Conservation (phyloP, 2,888 invertebrate genomes). For the Helleia helle region DNA sequence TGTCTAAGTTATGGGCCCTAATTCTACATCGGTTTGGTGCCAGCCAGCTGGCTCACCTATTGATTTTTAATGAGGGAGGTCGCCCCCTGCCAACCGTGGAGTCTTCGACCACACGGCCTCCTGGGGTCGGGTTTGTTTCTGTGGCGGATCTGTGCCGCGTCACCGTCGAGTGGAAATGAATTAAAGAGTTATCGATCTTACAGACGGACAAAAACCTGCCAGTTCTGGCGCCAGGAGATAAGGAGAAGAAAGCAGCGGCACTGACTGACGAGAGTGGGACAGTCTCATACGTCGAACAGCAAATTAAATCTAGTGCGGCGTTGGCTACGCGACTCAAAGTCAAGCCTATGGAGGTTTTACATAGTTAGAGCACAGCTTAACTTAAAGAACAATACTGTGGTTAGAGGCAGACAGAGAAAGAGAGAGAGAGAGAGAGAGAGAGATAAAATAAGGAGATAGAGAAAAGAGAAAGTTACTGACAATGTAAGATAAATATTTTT, state of each 20-base stretch:
- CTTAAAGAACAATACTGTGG: too few species aligned
- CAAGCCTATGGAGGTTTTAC: conserved; percentile 45
- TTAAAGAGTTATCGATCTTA: conserved; percentile 11
- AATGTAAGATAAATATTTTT: not conserved
- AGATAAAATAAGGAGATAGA: not conserved
- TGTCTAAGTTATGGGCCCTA: too few species aligned
- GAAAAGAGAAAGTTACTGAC: not conserved
- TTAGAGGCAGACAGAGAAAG: not conserved
- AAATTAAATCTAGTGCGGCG: conserved; percentile 77
- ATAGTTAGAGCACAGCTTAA: not conserved
- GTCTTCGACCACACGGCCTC: too few species aligned
- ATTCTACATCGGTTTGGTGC: too few species aligned
- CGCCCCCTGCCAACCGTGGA: too few species aligned
- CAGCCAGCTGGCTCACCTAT: not conserved
- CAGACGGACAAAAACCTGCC: conserved; percentile 76
- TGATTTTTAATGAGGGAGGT: too few species aligned
- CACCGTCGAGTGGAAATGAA: too few species aligned
- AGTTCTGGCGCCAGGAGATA: conserved; percentile 90
- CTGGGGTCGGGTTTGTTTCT: too few species aligned
- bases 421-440: not conserved
- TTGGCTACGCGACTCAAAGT: conserved; percentile 76
- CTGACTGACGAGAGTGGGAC: conserved; percentile 82
- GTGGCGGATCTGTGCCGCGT: too few species aligned
- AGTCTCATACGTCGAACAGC: conserved; percentile 84
- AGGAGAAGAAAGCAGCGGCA: conserved; percentile 80